Evolutionary conservation across 2,113 vertebrate species (phyloP).

Genomic region (Tyto alba): DNA sequence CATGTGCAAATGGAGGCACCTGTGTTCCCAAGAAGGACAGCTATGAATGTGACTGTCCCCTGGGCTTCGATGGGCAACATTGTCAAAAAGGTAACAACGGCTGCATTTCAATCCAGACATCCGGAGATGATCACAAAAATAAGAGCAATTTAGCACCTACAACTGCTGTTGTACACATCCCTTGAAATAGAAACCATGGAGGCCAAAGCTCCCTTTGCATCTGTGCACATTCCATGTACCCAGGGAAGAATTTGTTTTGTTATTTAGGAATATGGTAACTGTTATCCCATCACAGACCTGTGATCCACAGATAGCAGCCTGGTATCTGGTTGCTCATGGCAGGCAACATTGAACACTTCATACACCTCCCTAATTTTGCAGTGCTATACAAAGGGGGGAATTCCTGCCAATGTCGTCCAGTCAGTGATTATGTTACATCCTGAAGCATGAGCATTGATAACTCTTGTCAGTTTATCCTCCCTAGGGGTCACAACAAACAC

Average conservation of each 20-base stretch:
- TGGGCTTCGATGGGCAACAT: conserved; percentile 88
- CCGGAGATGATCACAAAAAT: not conserved
- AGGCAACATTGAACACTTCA: not conserved
- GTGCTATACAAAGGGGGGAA: not conserved
- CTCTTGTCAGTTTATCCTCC: conserved; percentile 7
- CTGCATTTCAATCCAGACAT: not conserved
- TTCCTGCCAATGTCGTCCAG: not conserved
- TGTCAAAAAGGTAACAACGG: conserved; percentile 89
- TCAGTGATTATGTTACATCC: not conserved
- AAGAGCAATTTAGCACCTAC: not conserved
- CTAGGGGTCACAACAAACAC: not conserved
- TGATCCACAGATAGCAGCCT: not conserved
- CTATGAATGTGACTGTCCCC: conserved; percentile 91
- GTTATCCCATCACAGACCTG: not conserved
- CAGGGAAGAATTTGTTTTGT: not conserved
- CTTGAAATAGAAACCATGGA: not conserved
- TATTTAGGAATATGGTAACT: not conserved
- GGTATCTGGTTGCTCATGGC: not conserved
- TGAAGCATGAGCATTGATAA: not conserved
- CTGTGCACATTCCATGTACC: not conserved
- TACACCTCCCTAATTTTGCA: not conserved
- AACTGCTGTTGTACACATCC: not conserved
- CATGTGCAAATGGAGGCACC: conserved; percentile 87
- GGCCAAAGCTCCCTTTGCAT: not conserved
- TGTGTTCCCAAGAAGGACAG: conserved; percentile 85